phyloP scores from a whole-genome alignment of 2,888 invertebrate species.

The Fragum whitleyi region DNA sequence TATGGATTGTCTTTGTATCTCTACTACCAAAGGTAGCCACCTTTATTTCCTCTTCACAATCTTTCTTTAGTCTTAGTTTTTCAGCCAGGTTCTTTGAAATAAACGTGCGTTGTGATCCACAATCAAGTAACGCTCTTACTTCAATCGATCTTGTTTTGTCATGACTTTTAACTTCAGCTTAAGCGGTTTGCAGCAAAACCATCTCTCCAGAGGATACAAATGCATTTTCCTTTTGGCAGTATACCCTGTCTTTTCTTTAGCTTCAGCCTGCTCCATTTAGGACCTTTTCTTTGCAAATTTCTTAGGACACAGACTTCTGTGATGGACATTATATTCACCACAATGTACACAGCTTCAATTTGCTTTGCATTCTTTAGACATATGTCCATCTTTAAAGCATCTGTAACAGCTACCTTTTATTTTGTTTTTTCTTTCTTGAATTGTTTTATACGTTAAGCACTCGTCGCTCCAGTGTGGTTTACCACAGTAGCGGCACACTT shows the following conservation, averaged over 20 bases:
- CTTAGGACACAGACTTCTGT: slow-evolving; percentile 41
- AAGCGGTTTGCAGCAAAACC: slow-evolving; percentile 9
- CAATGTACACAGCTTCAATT: slow-evolving; percentile 34
- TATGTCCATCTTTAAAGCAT: slow-evolving; percentile 43
- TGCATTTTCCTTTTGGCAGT: slow-evolving; percentile 12
- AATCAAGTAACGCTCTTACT: slow-evolving; percentile 31
- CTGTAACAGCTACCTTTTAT: slow-evolving; percentile 31
- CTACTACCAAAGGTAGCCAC: slow-evolving; percentile 37
- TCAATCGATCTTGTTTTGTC: too few species aligned
- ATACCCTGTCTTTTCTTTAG: background rate
- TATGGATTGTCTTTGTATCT: slow-evolving; percentile 29
- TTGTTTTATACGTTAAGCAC: slow-evolving; percentile 30
- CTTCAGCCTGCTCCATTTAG: background rate
- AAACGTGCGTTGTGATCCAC: slow-evolving; percentile 39
- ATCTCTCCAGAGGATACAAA: slow-evolving; percentile 34
- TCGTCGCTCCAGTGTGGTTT: slow-evolving; percentile 38
- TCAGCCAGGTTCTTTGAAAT: slow-evolving; percentile 36
- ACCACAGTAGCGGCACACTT: slow-evolving; percentile 31
- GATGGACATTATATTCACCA: slow-evolving; percentile 19
- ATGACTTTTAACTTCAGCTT: too few species aligned
- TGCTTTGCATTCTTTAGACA: slow-evolving; percentile 22
- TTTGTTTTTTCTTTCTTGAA: slow-evolving; percentile 37
- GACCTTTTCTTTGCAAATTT: background rate
- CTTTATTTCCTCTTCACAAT: background rate
- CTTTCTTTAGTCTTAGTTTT: slow-evolving; percentile 12